Conservation (phyloP, 2,113 vertebrate species). For the Mesoclemmys tuberculata region DNA sequence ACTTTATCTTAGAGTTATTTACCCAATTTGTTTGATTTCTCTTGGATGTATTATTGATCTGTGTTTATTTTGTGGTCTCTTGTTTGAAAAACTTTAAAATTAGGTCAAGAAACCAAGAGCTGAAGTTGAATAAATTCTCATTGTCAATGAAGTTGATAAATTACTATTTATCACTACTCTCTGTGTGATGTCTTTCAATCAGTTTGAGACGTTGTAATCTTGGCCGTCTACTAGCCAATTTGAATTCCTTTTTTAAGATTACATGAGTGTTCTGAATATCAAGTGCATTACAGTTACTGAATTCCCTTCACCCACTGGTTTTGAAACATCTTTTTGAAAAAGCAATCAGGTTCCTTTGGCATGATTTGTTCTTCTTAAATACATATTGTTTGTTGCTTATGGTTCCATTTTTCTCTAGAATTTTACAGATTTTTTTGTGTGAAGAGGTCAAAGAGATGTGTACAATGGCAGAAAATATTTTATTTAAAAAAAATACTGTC, state of each 20-base stretch:
- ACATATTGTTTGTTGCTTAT: not conserved
- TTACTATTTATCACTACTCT: not conserved
- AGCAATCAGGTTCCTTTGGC: not conserved
- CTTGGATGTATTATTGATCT: not conserved
- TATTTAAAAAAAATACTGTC: not conserved
- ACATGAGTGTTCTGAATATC: conserved; percentile 1
- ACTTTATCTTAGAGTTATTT: not conserved
- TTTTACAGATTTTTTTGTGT: not conserved
- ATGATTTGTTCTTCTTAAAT: not conserved
- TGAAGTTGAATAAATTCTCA: not conserved
- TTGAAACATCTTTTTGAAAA: not conserved
- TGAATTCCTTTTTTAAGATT: conserved; percentile 47
- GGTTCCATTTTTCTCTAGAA: not conserved
- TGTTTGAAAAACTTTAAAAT: not conserved
- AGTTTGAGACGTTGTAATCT: not conserved
- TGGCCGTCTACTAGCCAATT: conserved; percentile 62
- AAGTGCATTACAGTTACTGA: not conserved
- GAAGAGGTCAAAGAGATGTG: not conserved
- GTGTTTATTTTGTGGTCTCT: not conserved
- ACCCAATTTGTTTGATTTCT: not conserved
- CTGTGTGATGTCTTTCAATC: not conserved
- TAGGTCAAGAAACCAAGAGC: not conserved
- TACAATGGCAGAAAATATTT: not conserved
- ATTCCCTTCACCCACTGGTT: not conserved
- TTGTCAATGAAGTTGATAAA: not conserved